A percentile compares a stretch with the other conserved stretches of the same genome.
phyloP scores from a whole-genome alignment of 1,140 invertebrate species.

The Gonioctena quinquepunctata region DNA sequence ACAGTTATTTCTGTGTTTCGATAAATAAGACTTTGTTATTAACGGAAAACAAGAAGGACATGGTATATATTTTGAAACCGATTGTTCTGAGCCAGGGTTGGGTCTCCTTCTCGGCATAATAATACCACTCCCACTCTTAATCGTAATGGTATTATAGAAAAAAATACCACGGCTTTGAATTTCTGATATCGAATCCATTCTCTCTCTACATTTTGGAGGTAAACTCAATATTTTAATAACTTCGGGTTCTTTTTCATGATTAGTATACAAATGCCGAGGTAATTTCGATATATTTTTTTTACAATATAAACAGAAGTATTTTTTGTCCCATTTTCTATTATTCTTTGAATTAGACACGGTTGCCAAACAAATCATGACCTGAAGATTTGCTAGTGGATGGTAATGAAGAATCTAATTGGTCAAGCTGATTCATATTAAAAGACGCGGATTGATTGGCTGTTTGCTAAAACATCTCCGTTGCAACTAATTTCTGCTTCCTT shows the following conservation, averaged over 20 bases:
- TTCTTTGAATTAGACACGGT: no score
- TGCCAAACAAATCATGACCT: no score
- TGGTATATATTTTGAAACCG: not conserved
- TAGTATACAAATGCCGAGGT: not conserved
- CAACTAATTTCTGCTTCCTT: no score
- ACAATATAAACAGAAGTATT: not conserved
- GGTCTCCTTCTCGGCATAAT: not conserved
- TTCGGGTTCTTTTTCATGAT: not conserved
- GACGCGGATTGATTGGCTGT: no score
- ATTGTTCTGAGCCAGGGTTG: not conserved
- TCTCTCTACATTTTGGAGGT: not conserved
- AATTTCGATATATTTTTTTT: not conserved
- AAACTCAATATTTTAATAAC: not conserved
- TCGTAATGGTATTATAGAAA: not conserved
- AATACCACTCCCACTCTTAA: not conserved
- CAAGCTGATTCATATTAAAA: no score
- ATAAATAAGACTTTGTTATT: not conserved
- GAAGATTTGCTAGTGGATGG: no score
- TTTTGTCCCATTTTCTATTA: not conserved
- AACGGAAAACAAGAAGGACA: not conserved
- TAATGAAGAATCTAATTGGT: no score
- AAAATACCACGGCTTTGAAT: not conserved
- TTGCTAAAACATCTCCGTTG: no score
- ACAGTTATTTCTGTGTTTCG: not conserved
- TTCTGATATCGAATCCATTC: not conserved